phyloP scores from a whole-genome alignment of 1,140 invertebrate species.

The Drosophila ambigua region DNA sequence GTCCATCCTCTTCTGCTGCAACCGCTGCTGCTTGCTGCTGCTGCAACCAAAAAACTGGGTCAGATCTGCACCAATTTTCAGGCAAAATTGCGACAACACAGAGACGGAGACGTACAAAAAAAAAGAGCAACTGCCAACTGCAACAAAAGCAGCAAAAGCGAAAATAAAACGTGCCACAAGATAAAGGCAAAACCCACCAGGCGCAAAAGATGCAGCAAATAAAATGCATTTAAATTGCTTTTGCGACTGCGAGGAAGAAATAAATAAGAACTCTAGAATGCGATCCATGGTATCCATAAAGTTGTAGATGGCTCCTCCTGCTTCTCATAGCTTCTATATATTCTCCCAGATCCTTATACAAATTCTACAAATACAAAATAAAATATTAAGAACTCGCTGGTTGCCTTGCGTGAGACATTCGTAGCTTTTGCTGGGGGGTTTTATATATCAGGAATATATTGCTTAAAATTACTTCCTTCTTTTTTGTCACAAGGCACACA shows the following conservation, averaged over 20 bases:
- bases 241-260: conserved; percentile 9
- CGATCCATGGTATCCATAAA: too few species aligned
- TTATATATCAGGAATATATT: too few species aligned
- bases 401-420: too few species aligned
- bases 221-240: conserved; percentile 66
- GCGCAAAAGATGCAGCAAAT: conserved; percentile 33
- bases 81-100: conserved; percentile 65
- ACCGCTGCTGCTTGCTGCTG: conserved; percentile 13
- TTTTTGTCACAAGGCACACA: too few species aligned
- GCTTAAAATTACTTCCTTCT: too few species aligned
- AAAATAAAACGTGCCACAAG: conserved; percentile 55
- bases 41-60: conserved; percentile 65
- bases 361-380: too few species aligned
- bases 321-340: too few species aligned
- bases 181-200: conserved; percentile 35
- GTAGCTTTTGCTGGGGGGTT: too few species aligned
- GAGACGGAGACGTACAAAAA: conserved; percentile 1
- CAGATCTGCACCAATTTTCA: conserved; percentile 74
- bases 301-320: too few species aligned
- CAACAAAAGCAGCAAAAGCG: conserved; percentile 34
- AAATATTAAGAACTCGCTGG: too few species aligned
- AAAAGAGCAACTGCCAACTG: conserved; percentile 19
- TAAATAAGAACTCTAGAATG: not conserved
- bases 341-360: too few species aligned
- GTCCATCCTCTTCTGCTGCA: conserved; percentile 21